Conservation (phyloP, 1,140 invertebrate genomes). For the Chlorops oryzae region DNA sequence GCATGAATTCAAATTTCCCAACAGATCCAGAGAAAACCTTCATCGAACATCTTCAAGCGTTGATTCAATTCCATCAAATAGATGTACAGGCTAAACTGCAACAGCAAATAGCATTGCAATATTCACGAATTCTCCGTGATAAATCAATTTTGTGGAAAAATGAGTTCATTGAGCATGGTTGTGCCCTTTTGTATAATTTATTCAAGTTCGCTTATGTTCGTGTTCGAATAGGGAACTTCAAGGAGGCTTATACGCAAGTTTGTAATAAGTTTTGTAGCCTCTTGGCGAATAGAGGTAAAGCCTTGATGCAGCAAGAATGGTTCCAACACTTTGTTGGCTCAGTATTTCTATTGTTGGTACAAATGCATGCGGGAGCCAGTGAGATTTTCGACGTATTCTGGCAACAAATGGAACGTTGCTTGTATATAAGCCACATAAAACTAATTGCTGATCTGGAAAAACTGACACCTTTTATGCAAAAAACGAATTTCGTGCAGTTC, state of each 20-base stretch:
- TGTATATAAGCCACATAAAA: slow-evolving; percentile 7
- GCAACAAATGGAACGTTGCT: slow-evolving; percentile 8
- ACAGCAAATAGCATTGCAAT: slow-evolving; percentile 4
- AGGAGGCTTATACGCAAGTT: background rate
- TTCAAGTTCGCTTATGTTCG: slow-evolving; percentile 6
- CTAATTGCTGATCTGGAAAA: slow-evolving; percentile 2
- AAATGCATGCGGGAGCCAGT: slow-evolving; percentile 1
- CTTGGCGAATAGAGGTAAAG: slow-evolving; percentile 3
- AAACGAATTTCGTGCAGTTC: slow-evolving; percentile 7
- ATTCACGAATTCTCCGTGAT: background rate
- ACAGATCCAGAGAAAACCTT: too few relatives aligned
- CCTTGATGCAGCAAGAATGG: slow-evolving; percentile 6
- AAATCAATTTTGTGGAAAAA: background rate
- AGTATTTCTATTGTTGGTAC: background rate
- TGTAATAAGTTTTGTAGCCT: slow-evolving; percentile 4
- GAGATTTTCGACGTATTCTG: slow-evolving; percentile 4
- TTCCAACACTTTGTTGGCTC: slow-evolving; percentile 4
- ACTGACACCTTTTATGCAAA: slow-evolving; percentile 7
- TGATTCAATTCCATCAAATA: slow-evolving; percentile 1
- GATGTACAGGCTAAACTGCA: slow-evolving; percentile 9
- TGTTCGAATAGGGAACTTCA: background rate
- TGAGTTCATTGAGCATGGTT: slow-evolving; percentile 3
- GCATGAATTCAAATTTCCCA: too few relatives aligned
- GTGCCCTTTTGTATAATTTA: slow-evolving; percentile 6
- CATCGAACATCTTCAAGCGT: too few relatives aligned